Evolutionary conservation across 2,797 vertebrate genomes (phyloP), one percentile per base, ranked within the genome.

Genomic region (Channa striata): DNA sequence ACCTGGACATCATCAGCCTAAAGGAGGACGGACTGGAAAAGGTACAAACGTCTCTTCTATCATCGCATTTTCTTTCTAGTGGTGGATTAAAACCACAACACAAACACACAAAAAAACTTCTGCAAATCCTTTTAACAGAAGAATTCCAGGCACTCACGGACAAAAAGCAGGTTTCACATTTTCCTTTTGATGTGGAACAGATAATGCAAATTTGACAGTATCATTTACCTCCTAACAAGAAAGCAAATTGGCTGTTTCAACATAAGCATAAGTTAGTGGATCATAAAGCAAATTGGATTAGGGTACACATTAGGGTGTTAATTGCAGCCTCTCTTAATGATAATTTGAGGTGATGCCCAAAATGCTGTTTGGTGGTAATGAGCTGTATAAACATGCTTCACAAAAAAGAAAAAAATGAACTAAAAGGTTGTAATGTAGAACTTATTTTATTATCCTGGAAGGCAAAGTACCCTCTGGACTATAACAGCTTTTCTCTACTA

Each of bases 1-100:
- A 99, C 89, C 85, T 99, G 93, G 98, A 99, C 89, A 96, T 99
- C 81, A 76, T 99, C 87, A 99, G 96, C 78, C 94, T 99, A 25
- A 99, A 99, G 85, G 98, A 99, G 82, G 97, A 99, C 0, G 98
- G 98, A 11, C 94, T 99, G 1, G 97, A 99, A 84, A 99, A 99
- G 97, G 98, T 99, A 81, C n/a, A 43, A 30, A 30, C 40, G 17
- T 25, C 40, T 63, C 21, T 42, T 0, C 9, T 70, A 44, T 68
- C 8, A 54, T 10, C 6, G 11, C 2, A 6, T 34, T 30, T 30
- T 47, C 6, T 60, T 71, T 63, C 14, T 17, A 4, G 2, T 48
- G 23, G 36, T 65, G 14, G 21, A 47, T 42, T 58, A 54, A 68
- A 54, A 75, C 6, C 8, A 37, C 19, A 34, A 21, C 0, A 13